Evolutionary conservation across 2,888 invertebrate species (phyloP), one percentile per base, ranked within the genome.

Genomic region (Thelaira solivaga): DNA sequence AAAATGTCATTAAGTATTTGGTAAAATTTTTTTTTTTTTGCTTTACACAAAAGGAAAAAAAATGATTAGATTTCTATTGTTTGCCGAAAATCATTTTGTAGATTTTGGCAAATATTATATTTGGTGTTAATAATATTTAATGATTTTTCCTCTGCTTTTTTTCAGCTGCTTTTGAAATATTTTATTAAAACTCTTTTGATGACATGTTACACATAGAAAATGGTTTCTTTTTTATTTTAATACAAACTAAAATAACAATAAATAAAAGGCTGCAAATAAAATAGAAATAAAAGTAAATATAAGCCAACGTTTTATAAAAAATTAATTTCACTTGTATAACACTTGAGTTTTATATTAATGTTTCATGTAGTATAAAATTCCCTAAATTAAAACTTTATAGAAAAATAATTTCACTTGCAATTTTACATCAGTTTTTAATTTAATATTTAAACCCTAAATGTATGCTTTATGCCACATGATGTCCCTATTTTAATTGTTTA

Each of bases 71-170:
- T 47, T 47, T 47, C 16, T 49, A 49, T n/a, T 57, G 8, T 39
- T 31, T 3, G 6, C 22, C 7, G 8, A 20, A 67, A 45, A 26
- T 29, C 1, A 2, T 26, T 61, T 75, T 68, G 29, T 61, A 62
- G 45, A 62, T 62, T 61, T 75, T 13, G 31, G 47, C 55, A 75
- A 68, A 75, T 68, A 75, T 49, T 75, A 18, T 43, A 49, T 74
- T 51, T 51, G 34, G 31, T 59, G 59, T 67, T 74, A 67, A 67
- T 51, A 74, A 34, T 47, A 34, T 51, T 34, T 31, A 55, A 57
- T 24, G 10, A n/a, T 31, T 26, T 57, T 61, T 47, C 24, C 13
- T 29, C 41, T 8, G n/a, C n/a, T n/a, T 41, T 47, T 34, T 11
- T n/a, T n/a, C 47, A 59, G 47, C 68, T 53, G 47, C 36, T 61